Evolutionary conservation across 2,888 invertebrate species (phyloP), one percentile per base, ranked within the genome.

Genomic region (Tanytarsus gracilentus): DNA sequence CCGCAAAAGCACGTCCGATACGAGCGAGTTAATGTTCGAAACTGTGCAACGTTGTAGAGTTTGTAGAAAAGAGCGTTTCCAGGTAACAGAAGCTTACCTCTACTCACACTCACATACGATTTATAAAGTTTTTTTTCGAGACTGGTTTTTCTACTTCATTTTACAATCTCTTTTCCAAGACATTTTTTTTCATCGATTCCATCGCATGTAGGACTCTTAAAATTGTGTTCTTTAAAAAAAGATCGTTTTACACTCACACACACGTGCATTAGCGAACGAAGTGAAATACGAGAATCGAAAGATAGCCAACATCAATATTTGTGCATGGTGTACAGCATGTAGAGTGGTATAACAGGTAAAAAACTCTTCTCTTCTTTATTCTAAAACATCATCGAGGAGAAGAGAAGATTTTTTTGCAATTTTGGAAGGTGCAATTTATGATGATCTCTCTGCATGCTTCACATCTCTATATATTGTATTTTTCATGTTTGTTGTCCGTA

Each of bases 31-130:
- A 40, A 9, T 26, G 40, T 25, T 25, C 40, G 33, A 25, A 56
- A 56, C 55, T 56, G 44, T 44, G 44, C 44, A 56, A 39, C 40
- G 55, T 56, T 44, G 55, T 25, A 56, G 55, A 56, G 25, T 56
- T 56, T 29, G 53, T 30, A 30, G 27, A 23, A 39, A 56, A 56
- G 27, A 49, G 11, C 14, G 18, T 33, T 52, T 52, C 52, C 52
- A 52, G 52, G 52, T 30, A 52, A 30, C 18, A 30, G 30, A 14
- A 25, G 50, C 50, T 7, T 6, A 7, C n/a, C n/a, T n/a, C n/a
- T n/a, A n/a, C 50, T 14, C 16, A 29, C 18, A 40, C 9, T 7
- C 16, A 14, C 27, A 14, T 50, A 25, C 11, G 30, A 14, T 16
- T 52, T 56, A 21, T 36, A 33, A 3, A 27, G 27, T 11, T 11